Evolutionary conservation across 2,797 vertebrate genomes (phyloP).

Genomic region (Pangasius sanitwongsei): DNA sequence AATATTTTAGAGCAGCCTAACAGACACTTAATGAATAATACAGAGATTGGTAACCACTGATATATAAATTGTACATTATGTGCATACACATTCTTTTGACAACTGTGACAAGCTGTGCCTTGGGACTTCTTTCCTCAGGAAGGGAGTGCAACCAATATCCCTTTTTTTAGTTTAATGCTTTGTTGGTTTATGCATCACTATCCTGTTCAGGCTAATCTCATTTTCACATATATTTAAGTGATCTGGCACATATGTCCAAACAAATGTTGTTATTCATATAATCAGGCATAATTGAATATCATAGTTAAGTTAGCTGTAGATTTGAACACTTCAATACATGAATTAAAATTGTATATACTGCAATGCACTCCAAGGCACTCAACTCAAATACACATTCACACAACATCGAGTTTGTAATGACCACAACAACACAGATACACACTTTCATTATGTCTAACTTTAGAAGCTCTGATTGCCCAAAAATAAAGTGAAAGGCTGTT

Average conservation of each 20-base stretch:
- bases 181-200: not conserved
- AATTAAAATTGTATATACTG: not conserved
- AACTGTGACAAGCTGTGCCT: not conserved
- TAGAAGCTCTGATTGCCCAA: conserved; percentile 40
- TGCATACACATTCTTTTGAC: not conserved
- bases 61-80: not conserved
- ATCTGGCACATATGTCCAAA: not conserved
- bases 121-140: not conserved
- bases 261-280: not conserved
- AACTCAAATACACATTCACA: conserved; percentile 45
- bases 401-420: not conserved
- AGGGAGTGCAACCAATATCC: not conserved
- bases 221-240: not conserved
- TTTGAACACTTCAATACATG: not conserved
- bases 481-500: conserved; percentile 42
- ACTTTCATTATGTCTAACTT: conserved; percentile 34
- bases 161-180: not conserved
- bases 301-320: not conserved
- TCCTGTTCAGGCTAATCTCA: not conserved
- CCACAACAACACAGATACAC: not conserved
- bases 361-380: not conserved
- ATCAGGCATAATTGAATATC: not conserved
- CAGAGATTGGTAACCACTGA: not conserved
- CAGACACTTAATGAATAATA: not conserved
- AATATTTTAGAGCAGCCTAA: not conserved